These are phyloP conservation scores for Semnornis frantzii DNA, from an alignment of 2,113 vertebrate genomes.

Conservation along the genomic window DNA sequence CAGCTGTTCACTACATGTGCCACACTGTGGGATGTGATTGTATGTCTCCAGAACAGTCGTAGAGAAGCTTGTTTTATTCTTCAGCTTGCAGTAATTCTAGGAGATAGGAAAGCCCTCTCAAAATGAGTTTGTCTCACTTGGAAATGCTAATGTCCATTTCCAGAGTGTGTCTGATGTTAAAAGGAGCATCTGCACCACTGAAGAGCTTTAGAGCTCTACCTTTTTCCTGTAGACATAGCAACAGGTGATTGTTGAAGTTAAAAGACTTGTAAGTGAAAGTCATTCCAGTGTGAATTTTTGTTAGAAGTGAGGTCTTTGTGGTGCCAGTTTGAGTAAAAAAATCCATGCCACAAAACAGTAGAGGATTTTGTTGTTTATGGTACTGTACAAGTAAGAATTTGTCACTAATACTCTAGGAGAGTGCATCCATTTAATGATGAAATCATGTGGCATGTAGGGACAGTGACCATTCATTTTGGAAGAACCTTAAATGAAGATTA, in stretches of 20 bases:
- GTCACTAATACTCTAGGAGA: neutral
- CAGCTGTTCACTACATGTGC: neutral
- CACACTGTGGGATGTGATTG: neutral
- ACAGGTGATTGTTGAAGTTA: neutral
- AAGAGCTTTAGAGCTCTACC: neutral
- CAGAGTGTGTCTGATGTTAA: neutral
- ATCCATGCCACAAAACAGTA: neutral
- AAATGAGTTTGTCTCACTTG: neutral
- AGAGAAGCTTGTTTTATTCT: neutral
- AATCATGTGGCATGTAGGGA: neutral
- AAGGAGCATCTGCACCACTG: neutral
- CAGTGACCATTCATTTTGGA: neutral
- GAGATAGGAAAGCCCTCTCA: neutral
- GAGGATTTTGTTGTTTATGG: neutral
- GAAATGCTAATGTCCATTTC: neutral
- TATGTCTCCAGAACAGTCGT: neutral
- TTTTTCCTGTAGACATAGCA: neutral
- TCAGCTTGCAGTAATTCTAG: neutral
- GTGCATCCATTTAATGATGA: neutral
- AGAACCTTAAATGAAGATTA: neutral
- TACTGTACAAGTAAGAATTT: neutral
- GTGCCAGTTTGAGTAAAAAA: neutral
- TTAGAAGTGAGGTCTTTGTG: neutral
- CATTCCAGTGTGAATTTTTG: neutral
- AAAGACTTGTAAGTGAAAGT: neutral